These are phyloP conservation scores for Lepilemur ruficaudatus DNA, from an alignment of 2,797 vertebrate species.

Conservation along the genomic window DNA sequence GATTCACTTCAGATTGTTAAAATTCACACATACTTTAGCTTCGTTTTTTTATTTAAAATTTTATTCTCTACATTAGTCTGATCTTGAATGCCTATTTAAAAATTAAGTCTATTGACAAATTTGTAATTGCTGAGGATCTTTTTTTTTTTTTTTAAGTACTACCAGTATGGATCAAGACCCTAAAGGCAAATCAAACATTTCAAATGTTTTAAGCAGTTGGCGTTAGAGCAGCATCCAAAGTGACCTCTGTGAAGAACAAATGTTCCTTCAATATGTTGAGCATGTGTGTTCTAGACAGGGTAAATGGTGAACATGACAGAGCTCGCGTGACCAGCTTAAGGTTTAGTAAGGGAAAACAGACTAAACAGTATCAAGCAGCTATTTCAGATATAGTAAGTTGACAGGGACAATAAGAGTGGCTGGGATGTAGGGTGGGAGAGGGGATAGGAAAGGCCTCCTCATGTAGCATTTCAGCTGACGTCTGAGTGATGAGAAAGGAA, in stretches of 20 bases:
- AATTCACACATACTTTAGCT: background rate
- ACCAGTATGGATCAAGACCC: background rate
- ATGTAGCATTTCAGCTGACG: background rate
- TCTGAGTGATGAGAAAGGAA: background rate
- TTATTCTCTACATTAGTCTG: background rate
- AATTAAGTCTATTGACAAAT: background rate
- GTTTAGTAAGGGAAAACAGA: background rate
- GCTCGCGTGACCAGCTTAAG: background rate
- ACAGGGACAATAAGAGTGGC: background rate
- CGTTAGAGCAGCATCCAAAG: background rate
- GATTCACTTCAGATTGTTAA: background rate
- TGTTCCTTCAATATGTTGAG: background rate
- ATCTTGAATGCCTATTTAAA: background rate
- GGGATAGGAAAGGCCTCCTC: background rate
- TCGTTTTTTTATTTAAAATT: background rate
- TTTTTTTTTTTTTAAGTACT: background rate
- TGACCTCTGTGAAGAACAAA: background rate
- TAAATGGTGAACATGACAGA: no score
- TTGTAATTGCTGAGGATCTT: background rate
- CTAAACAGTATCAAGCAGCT: background rate
- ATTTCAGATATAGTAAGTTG: background rate
- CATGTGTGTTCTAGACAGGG: background rate
- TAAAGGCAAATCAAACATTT: background rate
- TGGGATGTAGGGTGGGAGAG: background rate
- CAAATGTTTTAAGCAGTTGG: background rate